Conservation (phyloP, 2,888 invertebrate species). For the Trileptium ribeirensis region DNA sequence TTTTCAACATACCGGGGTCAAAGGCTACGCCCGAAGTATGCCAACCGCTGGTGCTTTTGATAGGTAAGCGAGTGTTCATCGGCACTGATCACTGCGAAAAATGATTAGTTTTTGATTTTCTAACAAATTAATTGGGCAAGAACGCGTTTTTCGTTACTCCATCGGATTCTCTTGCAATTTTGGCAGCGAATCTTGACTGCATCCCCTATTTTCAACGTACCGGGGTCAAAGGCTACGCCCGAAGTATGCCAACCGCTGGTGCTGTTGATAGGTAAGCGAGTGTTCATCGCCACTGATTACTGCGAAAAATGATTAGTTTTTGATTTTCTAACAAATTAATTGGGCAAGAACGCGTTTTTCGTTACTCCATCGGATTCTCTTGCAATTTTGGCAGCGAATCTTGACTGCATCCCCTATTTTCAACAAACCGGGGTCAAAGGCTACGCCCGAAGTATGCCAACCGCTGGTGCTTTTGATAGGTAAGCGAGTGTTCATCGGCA, state of each 20-base stretch:
- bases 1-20: conserved; percentile 69
- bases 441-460: conserved; percentile 71
- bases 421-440: conserved; percentile 69
- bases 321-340: too few species aligned
- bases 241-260: conserved; percentile 60
- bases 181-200: conserved; percentile 77
- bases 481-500: background rate
- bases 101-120: too few species aligned
- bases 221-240: conserved; percentile 76
- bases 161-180: conserved; percentile 86
- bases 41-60: conserved; percentile 50
- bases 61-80: background rate
- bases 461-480: conserved; percentile 47
- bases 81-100: too few species aligned
- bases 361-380: conserved; percentile 94
- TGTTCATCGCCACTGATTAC: too few species aligned
- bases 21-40: conserved; percentile 81
- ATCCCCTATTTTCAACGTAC: conserved; percentile 87
- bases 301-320: too few species aligned
- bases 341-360: conserved; percentile 87
- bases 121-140: too few species aligned
- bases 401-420: conserved; percentile 89
- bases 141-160: conserved; percentile 96
- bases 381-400: conserved; percentile 83
- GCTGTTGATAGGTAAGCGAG: conserved; percentile 41